These are phyloP conservation scores for Clistopyga incitator DNA, from an alignment of 2,888 invertebrate genomes.

Conservation along the genomic window DNA sequence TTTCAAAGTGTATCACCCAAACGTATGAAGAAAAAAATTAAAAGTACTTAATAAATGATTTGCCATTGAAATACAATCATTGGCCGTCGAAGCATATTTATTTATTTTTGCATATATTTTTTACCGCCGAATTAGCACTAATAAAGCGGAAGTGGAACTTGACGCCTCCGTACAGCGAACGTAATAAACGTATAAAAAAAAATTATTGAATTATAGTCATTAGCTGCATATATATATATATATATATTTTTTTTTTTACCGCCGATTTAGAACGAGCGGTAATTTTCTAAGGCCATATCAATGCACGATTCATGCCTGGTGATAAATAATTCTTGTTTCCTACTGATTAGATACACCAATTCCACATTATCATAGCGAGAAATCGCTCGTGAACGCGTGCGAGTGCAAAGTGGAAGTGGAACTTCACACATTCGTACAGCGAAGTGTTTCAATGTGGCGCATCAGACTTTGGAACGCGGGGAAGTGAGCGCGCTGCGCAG, in stretches of 20 bases:
- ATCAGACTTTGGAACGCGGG: conserved; percentile 26
- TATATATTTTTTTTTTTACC: neutral
- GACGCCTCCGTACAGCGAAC: too few species aligned
- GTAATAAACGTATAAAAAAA: neutral
- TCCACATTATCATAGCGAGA: conserved; percentile 21
- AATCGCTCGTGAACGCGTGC: neutral
- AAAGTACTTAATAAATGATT: neutral
- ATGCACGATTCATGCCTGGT: neutral
- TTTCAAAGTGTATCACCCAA: conserved; percentile 8
- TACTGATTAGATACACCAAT: conserved; percentile 39
- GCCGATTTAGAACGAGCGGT: conserved; percentile 7
- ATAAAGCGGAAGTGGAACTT: too few species aligned
- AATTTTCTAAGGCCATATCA: conserved; percentile 6
- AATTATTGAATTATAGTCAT: neutral
- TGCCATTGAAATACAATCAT: too few species aligned
- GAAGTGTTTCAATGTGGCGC: conserved; percentile 7
- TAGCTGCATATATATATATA: neutral
- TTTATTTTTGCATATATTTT: too few species aligned
- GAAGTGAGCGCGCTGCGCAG: neutral
- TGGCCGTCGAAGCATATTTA: too few species aligned
- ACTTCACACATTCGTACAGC: conserved; percentile 17
- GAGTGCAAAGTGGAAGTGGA: conserved; percentile 7
- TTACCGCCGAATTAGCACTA: too few species aligned
- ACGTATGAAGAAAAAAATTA: conserved; percentile 32
- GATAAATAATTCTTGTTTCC: conserved; percentile 1